phyloP scores from a whole-genome alignment of 2,888 invertebrate genomes.

The Arge pagana region DNA sequence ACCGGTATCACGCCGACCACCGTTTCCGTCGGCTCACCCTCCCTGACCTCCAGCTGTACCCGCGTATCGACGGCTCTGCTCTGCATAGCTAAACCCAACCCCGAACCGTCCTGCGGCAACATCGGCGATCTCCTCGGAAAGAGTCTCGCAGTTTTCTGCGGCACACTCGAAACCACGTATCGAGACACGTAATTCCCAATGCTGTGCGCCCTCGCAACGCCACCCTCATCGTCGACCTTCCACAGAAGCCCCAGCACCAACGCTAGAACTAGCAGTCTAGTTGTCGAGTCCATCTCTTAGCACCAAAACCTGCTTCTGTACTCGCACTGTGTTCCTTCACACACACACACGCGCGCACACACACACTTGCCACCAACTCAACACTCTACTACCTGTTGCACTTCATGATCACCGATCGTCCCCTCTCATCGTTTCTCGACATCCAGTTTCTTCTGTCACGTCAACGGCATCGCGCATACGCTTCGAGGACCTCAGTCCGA shows the following conservation, averaged over 20 bases:
- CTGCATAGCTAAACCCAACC: conserved; percentile 69
- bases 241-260: conserved; percentile 48
- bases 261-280: conserved; percentile 47
- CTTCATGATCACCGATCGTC: conserved; percentile 46
- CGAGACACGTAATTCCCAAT: conserved; percentile 13
- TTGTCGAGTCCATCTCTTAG: conserved; percentile 45
- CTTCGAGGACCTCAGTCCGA: neutral
- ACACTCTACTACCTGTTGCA: conserved; percentile 49
- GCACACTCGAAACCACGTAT: conserved; percentile 4
- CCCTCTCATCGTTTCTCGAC: conserved; percentile 33
- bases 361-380: conserved; percentile 18
- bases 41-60: conserved; percentile 83
- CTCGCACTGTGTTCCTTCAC: conserved; percentile 23
- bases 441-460: conserved; percentile 17
- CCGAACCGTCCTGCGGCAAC: conserved; percentile 48
- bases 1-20: conserved; percentile 86
- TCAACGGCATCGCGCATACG: conserved; percentile 21
- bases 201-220: conserved; percentile 26
- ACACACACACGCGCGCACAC: too few species aligned
- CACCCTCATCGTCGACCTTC: conserved; percentile 44
- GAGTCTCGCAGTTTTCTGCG: conserved; percentile 37
- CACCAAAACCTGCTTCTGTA: conserved; percentile 18
- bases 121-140: conserved; percentile 52
- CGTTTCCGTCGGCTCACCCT: conserved; percentile 83
- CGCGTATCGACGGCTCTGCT: conserved; percentile 86